These are phyloP conservation scores for Peromyscus californicus DNA, from an alignment of 2,113 vertebrate species.

Conservation along the genomic window DNA sequence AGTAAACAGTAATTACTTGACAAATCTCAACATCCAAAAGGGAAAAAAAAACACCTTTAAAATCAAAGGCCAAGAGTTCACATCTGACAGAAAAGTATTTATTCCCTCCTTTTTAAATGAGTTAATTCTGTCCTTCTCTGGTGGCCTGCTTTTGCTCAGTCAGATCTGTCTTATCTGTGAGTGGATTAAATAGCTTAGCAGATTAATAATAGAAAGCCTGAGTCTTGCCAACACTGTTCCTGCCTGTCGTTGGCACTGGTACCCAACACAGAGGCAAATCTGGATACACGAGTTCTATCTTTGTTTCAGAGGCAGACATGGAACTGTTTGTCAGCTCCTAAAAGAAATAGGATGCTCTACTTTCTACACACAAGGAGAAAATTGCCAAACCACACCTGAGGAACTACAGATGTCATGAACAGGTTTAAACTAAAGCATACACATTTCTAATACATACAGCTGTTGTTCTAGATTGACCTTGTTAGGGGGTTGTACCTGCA, in stretches of 20 bases:
- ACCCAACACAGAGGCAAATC: not conserved
- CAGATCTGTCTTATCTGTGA: slow-evolving; percentile 2
- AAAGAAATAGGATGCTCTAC: not conserved
- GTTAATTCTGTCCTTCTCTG: slow-evolving; percentile 21
- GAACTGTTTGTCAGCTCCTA: not conserved
- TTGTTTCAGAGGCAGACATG: not conserved
- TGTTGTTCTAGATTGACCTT: not conserved
- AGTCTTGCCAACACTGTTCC: not conserved
- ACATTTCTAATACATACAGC: not conserved
- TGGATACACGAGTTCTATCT: not conserved
- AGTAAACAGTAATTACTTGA: slow-evolving; percentile 44
- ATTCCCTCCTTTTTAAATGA: not conserved
- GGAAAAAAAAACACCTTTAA: slow-evolving; percentile 28
- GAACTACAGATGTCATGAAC: not conserved
- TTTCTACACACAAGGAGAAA: not conserved
- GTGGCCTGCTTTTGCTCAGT: not conserved
- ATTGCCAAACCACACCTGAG: not conserved
- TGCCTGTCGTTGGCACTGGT: not conserved
- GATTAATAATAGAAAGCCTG: slow-evolving; percentile 52
- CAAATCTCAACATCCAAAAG: slow-evolving; percentile 14
- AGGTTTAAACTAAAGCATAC: not conserved
- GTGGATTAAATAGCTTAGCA: slow-evolving; percentile 63
- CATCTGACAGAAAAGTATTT: not conserved
- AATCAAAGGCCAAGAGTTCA: slow-evolving; percentile 42
- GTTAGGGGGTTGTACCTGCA: not conserved